Evolutionary conservation across 1,140 invertebrate species (phyloP).

Genomic region (Ips nitidus): DNA sequence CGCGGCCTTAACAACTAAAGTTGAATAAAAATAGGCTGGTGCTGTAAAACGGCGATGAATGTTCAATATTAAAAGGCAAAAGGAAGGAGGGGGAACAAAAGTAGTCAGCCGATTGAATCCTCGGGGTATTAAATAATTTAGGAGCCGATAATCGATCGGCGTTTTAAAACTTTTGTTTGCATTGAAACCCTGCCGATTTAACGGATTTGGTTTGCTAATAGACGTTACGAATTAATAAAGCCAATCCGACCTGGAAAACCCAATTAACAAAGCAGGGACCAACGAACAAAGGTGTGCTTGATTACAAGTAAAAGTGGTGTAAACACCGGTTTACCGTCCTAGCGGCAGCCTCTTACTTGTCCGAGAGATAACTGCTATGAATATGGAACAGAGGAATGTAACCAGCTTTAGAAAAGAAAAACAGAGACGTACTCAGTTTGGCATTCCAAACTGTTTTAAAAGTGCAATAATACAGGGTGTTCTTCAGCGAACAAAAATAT

Average conservation of each 20-base stretch:
- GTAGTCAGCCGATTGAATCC: not conserved
- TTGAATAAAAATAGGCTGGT: no score
- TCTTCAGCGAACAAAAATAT: no score
- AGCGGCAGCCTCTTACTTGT: constrained; percentile 46
- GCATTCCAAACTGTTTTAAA: no score
- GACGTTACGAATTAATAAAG: not conserved
- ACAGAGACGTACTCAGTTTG: constrained; percentile 7
- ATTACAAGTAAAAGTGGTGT: constrained; percentile 52
- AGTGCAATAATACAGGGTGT: no score
- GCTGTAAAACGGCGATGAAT: no score
- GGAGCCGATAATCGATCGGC: not conserved
- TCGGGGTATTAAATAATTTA: not conserved
- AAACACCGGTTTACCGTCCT: constrained; percentile 53
- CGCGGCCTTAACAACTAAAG: no score
- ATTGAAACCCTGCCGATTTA: not conserved
- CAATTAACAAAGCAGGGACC: not conserved
- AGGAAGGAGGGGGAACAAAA: no score
- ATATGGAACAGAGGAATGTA: constrained; percentile 45
- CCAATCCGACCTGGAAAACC: not conserved
- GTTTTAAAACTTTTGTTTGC: constrained; percentile 3
- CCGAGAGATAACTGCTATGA: constrained; percentile 50
- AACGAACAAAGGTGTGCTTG: constrained; percentile 47
- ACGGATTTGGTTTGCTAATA: no score
- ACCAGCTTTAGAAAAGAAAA: no score
- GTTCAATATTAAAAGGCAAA: no score